Percentiles rank a stretch among this genome's conserved stretches.
phyloP scores from a whole-genome alignment of 2,797 vertebrate species.

The Tokudaia muenninki region DNA sequence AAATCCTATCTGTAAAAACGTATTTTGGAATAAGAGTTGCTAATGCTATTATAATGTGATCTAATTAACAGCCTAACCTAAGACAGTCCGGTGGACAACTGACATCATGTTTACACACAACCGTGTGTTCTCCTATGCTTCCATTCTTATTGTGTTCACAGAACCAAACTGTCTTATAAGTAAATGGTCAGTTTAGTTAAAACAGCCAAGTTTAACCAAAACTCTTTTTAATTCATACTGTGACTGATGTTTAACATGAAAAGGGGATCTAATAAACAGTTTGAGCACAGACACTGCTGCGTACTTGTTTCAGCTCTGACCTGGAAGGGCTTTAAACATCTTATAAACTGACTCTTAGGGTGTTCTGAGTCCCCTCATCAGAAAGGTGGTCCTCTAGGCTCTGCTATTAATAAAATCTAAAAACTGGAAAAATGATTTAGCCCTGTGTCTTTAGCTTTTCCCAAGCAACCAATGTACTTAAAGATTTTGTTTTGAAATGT shows the following conservation, averaged over 20 bases:
- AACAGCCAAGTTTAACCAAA: background rate
- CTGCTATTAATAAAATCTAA: background rate
- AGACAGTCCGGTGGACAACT: background rate
- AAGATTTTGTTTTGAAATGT: background rate
- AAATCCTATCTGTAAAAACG: background rate
- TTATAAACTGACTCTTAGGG: background rate
- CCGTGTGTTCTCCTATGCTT: background rate
- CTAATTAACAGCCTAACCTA: background rate
- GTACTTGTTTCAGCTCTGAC: background rate
- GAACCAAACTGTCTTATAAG: background rate
- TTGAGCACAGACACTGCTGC: background rate
- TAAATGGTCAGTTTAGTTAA: background rate
- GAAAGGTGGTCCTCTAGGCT: background rate
- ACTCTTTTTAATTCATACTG: background rate
- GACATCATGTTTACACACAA: background rate
- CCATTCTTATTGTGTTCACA: background rate
- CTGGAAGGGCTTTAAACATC: too few relatives aligned
- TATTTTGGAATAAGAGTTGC: background rate
- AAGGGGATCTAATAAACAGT: background rate
- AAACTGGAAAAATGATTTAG: background rate
- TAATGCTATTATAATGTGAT: background rate
- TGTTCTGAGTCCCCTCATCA: background rate
- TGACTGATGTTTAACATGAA: background rate
- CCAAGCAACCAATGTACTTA: background rate
- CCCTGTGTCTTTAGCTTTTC: background rate